Base-by-base conservation (phyloP, 37 sponge, comb jelly and placozoan species). In the Geodia barretti region DNA sequence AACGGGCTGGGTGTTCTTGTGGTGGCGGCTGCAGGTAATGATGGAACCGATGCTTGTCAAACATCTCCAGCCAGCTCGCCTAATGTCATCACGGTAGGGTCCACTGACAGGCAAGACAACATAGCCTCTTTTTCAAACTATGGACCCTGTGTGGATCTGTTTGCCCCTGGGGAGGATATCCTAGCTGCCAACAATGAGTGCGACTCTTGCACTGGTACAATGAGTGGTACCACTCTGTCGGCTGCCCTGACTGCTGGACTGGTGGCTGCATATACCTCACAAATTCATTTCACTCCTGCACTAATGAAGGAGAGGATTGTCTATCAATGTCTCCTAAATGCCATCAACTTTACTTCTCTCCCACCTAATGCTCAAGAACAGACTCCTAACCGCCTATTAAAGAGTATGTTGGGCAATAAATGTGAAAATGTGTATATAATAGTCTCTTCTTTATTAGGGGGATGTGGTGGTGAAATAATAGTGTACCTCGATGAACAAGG, bases 71-170 rank as follows among this genome's bases (percentile, higher is more conserved):
- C 74, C 23, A 39, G 64, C n/a, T 73, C 83, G 17, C 41, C 40
- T 1, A 11, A 37, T 64, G 83, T 75, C 37, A 73, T 83, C 70
- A 83, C 83, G 41, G 83, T 83, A 37, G 83, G 83, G 19, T 74
- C 64, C 25, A 83, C 83, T 39, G 33, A 61, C 43, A 34, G 41
- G 47, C 28, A 23, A 35, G 75, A 83, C 74, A 39, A 62, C 29
- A 34, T 83, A 8, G 63, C 72, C 35, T 34, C 31, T 75, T 60
- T 63, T 21, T 79, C 87, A 24, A 80, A 80, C 59, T 67, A 28
- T 17, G 87, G 87, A 20, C 38, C 24, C 20, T 87, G 87, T 64
- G 87, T 87, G 28, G 76, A 80, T 66, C 70, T 87, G 43, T 60
- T 87, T 74, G 80, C 87, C 35, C 87, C 87, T 29, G 87, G 76